Percentiles rank a stretch among this genome's conserved stretches.
Conservation (phyloP, 1,140 invertebrate species). For the Drosophila pseudoobscura region DNA sequence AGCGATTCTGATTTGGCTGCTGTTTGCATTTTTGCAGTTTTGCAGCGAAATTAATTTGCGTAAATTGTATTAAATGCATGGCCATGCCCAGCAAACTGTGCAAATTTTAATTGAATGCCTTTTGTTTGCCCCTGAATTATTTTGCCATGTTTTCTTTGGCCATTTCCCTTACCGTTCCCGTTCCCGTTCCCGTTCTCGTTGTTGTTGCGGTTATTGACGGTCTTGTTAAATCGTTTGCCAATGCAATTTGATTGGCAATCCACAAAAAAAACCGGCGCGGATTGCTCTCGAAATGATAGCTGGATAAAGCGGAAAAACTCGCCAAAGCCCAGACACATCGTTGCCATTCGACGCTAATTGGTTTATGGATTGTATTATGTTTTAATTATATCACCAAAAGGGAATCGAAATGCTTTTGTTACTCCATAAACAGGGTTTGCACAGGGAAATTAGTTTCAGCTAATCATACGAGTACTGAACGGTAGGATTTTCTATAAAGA, state of each 20-base stretch:
- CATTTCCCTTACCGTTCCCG: too few species aligned
- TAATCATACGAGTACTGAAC: slow-evolving; percentile 1
- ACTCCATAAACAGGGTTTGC: neutral
- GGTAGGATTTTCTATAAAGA: neutral
- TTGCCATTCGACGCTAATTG: slow-evolving; percentile 51
- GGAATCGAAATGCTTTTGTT: slow-evolving; percentile 27
- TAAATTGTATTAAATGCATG: slow-evolving; percentile 79
- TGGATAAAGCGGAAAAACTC: slow-evolving; percentile 49
- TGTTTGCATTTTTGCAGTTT: slow-evolving; percentile 46
- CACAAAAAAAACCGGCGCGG: slow-evolving; percentile 15
- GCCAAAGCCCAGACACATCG: slow-evolving; percentile 26
- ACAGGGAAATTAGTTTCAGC: slow-evolving; percentile 14
- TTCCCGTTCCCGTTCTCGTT: neutral
- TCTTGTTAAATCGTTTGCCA: slow-evolving; percentile 36
- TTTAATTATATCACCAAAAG: slow-evolving; percentile 47
- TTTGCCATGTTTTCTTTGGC: slow-evolving; percentile 45
- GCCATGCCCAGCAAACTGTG: slow-evolving; percentile 56
- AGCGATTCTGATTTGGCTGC: slow-evolving; percentile 38
- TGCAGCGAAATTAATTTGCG: slow-evolving; percentile 72
- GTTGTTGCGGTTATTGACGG: slow-evolving; percentile 3
- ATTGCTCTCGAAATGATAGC: slow-evolving; percentile 59
- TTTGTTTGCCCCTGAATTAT: slow-evolving; percentile 64
- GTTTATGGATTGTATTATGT: slow-evolving; percentile 61
- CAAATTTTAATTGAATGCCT: slow-evolving; percentile 78
- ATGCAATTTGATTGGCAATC: slow-evolving; percentile 25